A percentile compares a stretch with the other conserved stretches of the same genome.
phyloP scores from a whole-genome alignment of 2,113 vertebrate genomes.

The Candoia aspera region DNA sequence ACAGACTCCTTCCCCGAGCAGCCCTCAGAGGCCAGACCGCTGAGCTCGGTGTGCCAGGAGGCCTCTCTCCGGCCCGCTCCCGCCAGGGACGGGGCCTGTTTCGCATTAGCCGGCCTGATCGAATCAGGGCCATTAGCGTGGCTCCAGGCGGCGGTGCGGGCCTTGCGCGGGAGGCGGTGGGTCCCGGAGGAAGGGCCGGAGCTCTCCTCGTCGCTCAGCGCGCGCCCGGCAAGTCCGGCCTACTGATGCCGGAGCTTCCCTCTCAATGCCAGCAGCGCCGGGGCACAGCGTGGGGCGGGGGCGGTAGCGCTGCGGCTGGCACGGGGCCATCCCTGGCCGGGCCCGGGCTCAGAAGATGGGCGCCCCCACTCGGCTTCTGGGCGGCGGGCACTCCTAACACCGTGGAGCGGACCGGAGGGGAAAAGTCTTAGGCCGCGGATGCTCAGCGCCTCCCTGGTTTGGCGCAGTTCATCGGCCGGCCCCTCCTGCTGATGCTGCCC shows the following conservation, averaged over 20 bases:
- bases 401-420: background rate
- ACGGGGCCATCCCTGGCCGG: too few species aligned
- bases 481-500: background rate
- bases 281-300: too few species aligned
- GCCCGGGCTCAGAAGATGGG: too few species aligned
- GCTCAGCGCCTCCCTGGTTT: too few species aligned
- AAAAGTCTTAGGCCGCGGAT: background rate
- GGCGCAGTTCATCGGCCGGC: too few species aligned
- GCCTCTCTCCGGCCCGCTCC: background rate
- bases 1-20: background rate
- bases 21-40: background rate
- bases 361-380: too few species aligned
- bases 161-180: background rate
- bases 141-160: background rate
- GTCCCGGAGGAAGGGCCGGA: background rate
- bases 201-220: background rate
- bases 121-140: background rate
- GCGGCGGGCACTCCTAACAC: background rate
- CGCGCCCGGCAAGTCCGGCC: background rate
- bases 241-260: background rate
- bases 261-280: background rate
- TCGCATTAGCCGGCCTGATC: background rate
- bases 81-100: background rate
- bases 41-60: background rate
- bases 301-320: background rate